Evolutionary conservation across 2,797 vertebrate genomes (phyloP).

Genomic region (Xerus rutilus): DNA sequence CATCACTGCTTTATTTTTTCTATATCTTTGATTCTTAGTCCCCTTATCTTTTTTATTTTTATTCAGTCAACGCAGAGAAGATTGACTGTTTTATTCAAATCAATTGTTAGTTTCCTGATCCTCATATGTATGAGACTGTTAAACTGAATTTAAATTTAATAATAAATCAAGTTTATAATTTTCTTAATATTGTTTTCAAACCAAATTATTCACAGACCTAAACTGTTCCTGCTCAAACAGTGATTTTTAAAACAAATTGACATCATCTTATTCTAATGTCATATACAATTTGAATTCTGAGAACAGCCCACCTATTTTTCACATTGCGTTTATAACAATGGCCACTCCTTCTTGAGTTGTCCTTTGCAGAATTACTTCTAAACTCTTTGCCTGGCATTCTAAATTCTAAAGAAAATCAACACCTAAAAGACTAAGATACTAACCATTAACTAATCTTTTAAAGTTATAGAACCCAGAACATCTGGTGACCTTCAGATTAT

Average conservation of each 20-base stretch:
- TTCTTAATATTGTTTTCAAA: slow-evolving; percentile 9
- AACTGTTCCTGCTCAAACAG: background rate
- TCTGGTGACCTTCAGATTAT: background rate
- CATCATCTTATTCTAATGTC: background rate
- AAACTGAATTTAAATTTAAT: background rate
- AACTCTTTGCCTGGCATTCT: background rate
- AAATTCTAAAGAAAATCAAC: background rate
- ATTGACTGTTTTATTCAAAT: background rate
- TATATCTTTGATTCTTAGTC: background rate
- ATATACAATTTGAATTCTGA: background rate
- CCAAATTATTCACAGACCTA: background rate
- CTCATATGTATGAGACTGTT: background rate
- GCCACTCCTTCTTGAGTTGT: background rate
- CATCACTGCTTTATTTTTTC: background rate
- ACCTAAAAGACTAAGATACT: background rate
- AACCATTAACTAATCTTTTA: background rate
- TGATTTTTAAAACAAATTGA: background rate
- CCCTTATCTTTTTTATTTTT: background rate
- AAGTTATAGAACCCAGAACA: background rate
- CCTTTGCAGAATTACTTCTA: background rate
- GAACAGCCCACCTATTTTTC: background rate
- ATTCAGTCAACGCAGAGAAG: background rate
- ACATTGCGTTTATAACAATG: background rate
- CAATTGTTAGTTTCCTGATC: background rate
- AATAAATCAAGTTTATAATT: background rate